Base-by-base conservation (phyloP, 2,797 vertebrate species). In the Syndactyla subalaris region DNA sequence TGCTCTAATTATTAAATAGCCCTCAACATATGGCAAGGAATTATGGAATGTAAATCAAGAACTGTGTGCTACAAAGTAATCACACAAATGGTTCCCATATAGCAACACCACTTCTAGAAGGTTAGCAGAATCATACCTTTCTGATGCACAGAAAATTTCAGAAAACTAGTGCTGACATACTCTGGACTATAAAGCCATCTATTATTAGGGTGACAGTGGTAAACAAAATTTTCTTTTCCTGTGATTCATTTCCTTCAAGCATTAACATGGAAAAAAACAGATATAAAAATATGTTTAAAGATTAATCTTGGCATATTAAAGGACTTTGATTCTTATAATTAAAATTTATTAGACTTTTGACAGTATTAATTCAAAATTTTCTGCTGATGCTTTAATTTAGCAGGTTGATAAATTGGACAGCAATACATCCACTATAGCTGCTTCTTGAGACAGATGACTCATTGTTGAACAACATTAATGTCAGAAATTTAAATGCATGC, bases 361-460 rank as follows among this genome's bases (percentile, higher is more conserved):
- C 62, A 85, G 67, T 38, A 88, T 91, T 93, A 95, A 95, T 94
- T 95, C 70, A 89, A 93, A 96, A 75, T 79, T 39, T 75, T 87
- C 81, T 51, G n/a, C 34, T 41, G 52, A 72, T 85, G 65, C 30
- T 87, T 90, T 89, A 61, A 89, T 92, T 83, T 71, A 91, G 68
- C 39, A 85, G 30, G 29, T 78, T 89, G 32, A 36, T 65, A n/a
- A 81, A 81, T 38, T 74, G 54, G 57, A 83, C 36, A 89, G 87
- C 65, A 91, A 57, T 22, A 75, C 5, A 93, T 41, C 16, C 62
- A 82, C 65, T 67, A 13, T 22, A 76, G 22, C 54, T 89, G 51
- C 75, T 76, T 94, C 79, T 59, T 58, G 63, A 91, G 72, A 89
- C 62, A 71, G 68, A 85, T 62, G 58, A 92, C 54, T 93, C 78